Evolutionary conservation across 2,888 invertebrate species (phyloP).

Genomic region (Shargacucullia verbasci): DNA sequence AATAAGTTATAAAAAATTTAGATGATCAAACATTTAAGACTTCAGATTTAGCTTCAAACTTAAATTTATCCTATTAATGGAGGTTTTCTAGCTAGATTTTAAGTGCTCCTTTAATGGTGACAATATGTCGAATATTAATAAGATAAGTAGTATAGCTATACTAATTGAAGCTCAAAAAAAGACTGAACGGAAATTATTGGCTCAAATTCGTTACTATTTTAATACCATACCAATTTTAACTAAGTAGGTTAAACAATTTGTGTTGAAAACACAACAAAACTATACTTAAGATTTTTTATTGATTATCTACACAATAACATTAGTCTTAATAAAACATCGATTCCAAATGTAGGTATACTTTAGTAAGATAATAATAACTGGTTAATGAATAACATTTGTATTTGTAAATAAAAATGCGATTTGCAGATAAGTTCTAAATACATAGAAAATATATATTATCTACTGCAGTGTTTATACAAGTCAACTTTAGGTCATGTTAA

Average conservation of each 20-base stretch:
- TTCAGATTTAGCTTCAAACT: no score
- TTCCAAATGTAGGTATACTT: conserved; percentile 30
- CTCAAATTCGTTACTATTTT: conserved; percentile 63
- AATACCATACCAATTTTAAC: conserved; percentile 6
- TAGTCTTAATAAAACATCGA: conserved; percentile 20
- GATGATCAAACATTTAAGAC: no score
- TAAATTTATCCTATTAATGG: no score
- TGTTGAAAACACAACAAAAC: conserved; percentile 59
- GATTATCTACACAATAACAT: conserved; percentile 4
- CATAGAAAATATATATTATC: no score
- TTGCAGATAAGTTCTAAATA: no score
- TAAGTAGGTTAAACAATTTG: no score
- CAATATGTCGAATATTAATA: background rate
- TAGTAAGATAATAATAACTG: background rate
- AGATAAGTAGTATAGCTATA: background rate
- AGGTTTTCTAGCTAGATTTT: no score
- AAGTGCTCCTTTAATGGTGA: no score
- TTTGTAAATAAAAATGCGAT: conserved; percentile 6
- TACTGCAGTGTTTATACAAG: no score
- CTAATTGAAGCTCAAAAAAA: conserved; percentile 61
- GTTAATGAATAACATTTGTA: background rate
- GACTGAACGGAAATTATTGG: conserved; percentile 71
- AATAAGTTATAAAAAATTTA: no score
- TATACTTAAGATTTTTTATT: conserved; percentile 20
- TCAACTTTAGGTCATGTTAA: no score